Conservation (phyloP, 2,888 invertebrate genomes). For the Blera fallax region DNA sequence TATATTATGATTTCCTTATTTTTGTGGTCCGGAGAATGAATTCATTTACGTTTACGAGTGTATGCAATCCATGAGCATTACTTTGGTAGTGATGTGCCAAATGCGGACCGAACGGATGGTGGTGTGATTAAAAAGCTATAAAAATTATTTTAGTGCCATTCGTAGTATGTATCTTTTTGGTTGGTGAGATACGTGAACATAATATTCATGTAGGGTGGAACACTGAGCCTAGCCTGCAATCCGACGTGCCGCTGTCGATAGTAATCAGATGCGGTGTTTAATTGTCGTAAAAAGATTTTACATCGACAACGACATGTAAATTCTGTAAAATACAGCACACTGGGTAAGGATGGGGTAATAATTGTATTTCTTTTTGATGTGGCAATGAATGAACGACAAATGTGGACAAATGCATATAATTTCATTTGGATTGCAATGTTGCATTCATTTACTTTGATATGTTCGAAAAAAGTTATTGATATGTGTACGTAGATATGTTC, state of each 20-base stretch:
- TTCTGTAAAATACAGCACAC: conserved; percentile 16
- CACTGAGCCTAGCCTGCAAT: neutral
- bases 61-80: conserved; percentile 8
- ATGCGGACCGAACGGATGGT: neutral
- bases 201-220: neutral
- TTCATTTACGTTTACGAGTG: conserved; percentile 28
- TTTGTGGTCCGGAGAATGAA: conserved; percentile 29
- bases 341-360: neutral
- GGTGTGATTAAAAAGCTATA: conserved; percentile 49
- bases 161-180: neutral
- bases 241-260: conserved; percentile 6
- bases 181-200: conserved; percentile 22
- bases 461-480: neutral
- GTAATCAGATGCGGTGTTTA: conserved; percentile 57
- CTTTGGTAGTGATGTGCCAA: conserved; percentile 22
- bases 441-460: neutral
- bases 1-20: conserved; percentile 55
- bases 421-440: neutral
- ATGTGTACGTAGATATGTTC: conserved; percentile 1
- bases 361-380: neutral
- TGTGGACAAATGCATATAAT: neutral
- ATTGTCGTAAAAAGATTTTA: conserved; percentile 56
- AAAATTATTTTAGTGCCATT: conserved; percentile 30
- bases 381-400: neutral
- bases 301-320: conserved; percentile 48